Evolutionary conservation across 2,888 invertebrate genomes (phyloP), one percentile per base, ranked within the genome.

Genomic region (Gnatocerus cornutus): DNA sequence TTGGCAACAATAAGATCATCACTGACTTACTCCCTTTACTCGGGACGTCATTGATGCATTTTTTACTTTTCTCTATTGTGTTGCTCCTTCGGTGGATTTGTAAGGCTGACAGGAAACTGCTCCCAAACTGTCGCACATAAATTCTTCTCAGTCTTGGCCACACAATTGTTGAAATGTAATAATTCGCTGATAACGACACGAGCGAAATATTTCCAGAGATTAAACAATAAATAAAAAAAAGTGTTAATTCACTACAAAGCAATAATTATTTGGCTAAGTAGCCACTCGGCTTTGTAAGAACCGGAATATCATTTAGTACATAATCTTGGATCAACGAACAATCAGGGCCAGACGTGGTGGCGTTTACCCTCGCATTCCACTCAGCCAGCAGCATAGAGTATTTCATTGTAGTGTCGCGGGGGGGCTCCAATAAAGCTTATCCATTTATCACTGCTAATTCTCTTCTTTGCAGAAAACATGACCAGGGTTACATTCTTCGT

Each of bases 331-430:
- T 53, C 68, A 55, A 45, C 53, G 55, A 69, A 72, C 68, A 72
- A 73, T 71, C 71, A 62, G 66, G 66, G 59, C 68, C 65, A 71
- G 69, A 70, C 70, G 58, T 61, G 45, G 52, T 46, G 78, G 76
- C 74, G 76, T 79, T 79, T 73, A 74, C 76, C 80, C 77, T 76
- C 78, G 74, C 79, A 80, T 81, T 79, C 80, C 78, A 74, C 81
- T 65, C 81, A 73, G 82, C 79, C 76, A 80, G 81, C 77, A 75
- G 80, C 77, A 73, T 78, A 84, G 79, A 81, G 83, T 78, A 76
- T 84, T 84, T 81, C 81, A 80, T 80, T 83, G 83, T 84, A 81
- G 74, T 68, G 69, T 73, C 69, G 73, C 68, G 75, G 78, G 80
- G 78, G 79, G 77, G 75, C 73, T 74, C 74, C 79, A 78, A 79